Conservation (phyloP, 2,888 invertebrate species). For the Macaria notata region DNA sequence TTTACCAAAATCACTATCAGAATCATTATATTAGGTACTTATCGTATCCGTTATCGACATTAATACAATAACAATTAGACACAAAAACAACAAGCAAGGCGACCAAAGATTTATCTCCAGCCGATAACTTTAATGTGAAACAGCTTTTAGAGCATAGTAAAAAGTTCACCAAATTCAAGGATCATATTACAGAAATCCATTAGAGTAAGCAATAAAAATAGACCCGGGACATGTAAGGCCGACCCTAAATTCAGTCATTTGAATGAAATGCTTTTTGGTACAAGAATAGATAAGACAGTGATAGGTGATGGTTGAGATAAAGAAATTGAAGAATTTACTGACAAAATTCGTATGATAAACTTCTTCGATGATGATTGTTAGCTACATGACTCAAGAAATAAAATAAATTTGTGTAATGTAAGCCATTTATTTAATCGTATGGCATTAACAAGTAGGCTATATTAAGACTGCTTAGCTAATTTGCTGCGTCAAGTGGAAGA, state of each 20-base stretch:
- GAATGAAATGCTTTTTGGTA: constrained; percentile 51
- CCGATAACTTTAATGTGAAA: constrained; percentile 40
- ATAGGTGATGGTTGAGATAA: constrained; percentile 41
- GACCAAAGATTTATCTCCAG: constrained; percentile 47
- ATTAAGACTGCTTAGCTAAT: no score
- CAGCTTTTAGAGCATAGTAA: constrained; percentile 54
- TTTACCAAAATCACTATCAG: no score
- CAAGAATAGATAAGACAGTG: constrained; percentile 35
- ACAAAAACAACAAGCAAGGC: constrained; percentile 20
- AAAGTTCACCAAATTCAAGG: constrained; percentile 66
- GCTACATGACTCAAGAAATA: no score
- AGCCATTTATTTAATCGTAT: no score
- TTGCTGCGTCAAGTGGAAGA: no score
- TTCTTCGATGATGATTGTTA: no score
- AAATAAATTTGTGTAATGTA: no score
- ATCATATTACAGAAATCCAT: constrained; percentile 80
- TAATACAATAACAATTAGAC: constrained; percentile 17
- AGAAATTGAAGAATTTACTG: not conserved
- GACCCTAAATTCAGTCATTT: constrained; percentile 66
- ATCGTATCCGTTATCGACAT: constrained; percentile 5
- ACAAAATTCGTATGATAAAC: no score
- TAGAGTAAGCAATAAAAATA: constrained; percentile 77
- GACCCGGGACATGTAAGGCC: constrained; percentile 43
- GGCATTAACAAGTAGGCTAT: no score
- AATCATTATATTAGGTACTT: no score